Conservation (phyloP, 1,140 invertebrate genomes). For the Telenomus remus region DNA sequence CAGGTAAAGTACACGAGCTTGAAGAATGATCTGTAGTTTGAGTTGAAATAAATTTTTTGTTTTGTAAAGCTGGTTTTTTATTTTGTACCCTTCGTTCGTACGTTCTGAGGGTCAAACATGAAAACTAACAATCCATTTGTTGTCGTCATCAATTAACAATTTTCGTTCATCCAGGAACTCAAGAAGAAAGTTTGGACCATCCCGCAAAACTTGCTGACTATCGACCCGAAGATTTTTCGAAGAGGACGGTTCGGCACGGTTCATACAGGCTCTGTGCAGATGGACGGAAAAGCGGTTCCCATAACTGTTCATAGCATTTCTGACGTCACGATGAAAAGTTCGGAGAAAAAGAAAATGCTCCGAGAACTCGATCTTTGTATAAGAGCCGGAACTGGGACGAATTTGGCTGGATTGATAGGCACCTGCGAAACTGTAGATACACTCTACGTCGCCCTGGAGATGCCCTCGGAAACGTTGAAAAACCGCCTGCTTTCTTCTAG, state of each 20-base stretch:
- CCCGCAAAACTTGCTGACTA: constrained; percentile 81
- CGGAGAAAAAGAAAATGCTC: constrained; percentile 81
- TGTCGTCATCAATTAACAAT: no score
- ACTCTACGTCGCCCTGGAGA: constrained; percentile 82
- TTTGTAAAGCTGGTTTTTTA: no score
- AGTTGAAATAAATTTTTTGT: no score
- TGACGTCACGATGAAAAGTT: constrained; percentile 79
- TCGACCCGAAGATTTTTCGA: constrained; percentile 81
- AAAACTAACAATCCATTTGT: no score
- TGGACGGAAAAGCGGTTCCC: constrained; percentile 70
- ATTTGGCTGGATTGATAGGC: constrained; percentile 85
- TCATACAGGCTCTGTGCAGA: constrained; percentile 80
- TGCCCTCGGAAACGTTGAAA: constrained; percentile 81
- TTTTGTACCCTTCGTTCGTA: no score
- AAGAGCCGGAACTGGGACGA: constrained; percentile 80
- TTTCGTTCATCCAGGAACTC: constrained; percentile 75
- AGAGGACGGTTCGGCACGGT: constrained; percentile 86
- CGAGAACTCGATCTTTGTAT: constrained; percentile 84
- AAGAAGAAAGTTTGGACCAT: constrained; percentile 85
- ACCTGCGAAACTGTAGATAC: constrained; percentile 85
- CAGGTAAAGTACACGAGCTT: constrained; percentile 68
- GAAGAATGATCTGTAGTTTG: no score
- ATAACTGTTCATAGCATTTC: constrained; percentile 74
- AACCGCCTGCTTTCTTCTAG: constrained; percentile 80
- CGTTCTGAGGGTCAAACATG: no score